phyloP scores from a whole-genome alignment of 2,888 invertebrate species.

The Oligia strigilis region DNA sequence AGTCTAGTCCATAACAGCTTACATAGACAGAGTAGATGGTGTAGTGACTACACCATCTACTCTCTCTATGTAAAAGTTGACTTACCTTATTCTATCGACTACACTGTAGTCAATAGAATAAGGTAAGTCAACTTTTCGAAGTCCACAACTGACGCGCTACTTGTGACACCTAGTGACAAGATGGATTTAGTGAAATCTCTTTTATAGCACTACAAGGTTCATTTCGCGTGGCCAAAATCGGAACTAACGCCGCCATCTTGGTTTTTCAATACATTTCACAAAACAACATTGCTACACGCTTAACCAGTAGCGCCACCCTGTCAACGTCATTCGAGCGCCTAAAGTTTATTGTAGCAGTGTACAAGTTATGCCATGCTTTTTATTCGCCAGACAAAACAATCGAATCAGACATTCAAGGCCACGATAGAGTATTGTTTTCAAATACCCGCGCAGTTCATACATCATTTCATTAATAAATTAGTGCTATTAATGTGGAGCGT shows the following conservation, averaged over 20 bases:
- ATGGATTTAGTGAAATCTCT: slow-evolving; percentile 12
- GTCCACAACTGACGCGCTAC: slow-evolving; percentile 4
- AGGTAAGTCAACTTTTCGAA: slow-evolving; percentile 27
- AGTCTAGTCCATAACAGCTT: slow-evolving; percentile 8
- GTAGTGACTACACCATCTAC: too few relatives aligned
- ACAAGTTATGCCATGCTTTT: slow-evolving; percentile 9
- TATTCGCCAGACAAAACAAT: slow-evolving; percentile 18
- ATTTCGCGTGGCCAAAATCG: not conserved
- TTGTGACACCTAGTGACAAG: not conserved
- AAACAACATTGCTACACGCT: not conserved
- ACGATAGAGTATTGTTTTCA: slow-evolving; percentile 21
- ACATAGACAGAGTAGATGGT: slow-evolving; percentile 25
- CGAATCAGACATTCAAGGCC: slow-evolving; percentile 41
- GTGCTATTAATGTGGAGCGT: not conserved
- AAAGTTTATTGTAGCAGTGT: not conserved
- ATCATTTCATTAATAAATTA: slow-evolving; percentile 2
- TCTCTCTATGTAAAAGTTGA: too few relatives aligned
- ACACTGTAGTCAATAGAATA: slow-evolving; percentile 6
- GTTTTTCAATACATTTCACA: not conserved
- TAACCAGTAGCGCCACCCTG: not conserved
- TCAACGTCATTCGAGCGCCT: not conserved
- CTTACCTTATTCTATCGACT: too few relatives aligned
- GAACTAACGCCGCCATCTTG: slow-evolving; percentile 1
- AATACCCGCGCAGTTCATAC: not conserved
- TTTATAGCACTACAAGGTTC: not conserved